Evolutionary conservation across 2,113 vertebrate species (phyloP), one percentile per base, ranked within the genome.

Genomic region (Chitala chitala): DNA sequence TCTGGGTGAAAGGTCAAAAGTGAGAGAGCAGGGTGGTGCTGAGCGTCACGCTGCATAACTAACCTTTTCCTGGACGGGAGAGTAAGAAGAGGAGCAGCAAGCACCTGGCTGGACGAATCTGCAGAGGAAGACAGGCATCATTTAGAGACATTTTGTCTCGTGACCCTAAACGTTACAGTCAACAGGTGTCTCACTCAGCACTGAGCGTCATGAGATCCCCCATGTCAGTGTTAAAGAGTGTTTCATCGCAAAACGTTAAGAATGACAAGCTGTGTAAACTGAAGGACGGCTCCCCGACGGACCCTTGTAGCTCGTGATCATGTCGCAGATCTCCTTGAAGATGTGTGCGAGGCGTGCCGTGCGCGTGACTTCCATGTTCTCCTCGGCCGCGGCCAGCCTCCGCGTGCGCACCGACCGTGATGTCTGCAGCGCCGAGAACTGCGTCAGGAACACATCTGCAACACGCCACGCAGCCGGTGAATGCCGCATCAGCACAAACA

Each of bases 301-400:
- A 97, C 96, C 97, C 89, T 98, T 99, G 72, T 98, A 98, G 81
- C 94, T 86, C 74, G 95, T 94, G 87, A 99, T 98, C 84, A 96
- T 95, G 76, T 98, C 96, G 77, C 93, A 98, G 38, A 99, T 99
- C 86, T 99, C 97, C 86, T 98, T 99, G 88, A 99, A 98, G 88
- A 99, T 98, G 75, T 99, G 97, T 0, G 97, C 97, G 0, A 99
- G 93, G 72, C 97, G 95, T 12, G 97, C 97, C 0, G 97, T 94
- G 24, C 96, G 94, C 3, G 95, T 95, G 64, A 99, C 95, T 84
- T 99, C 97, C 0, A 95, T 90, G 82, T 98, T 99, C 83, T 98
- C 96, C 78, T 99, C 95, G 0, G 96, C 97, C 0, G 96, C 96
- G 0, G 96, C 95, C 63, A 99, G 86, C 36, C 97, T 92, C 38